Evolutionary conservation across 2,888 invertebrate species (phyloP), one percentile per base, ranked within the genome.

Genomic region (Piscicola geometra): DNA sequence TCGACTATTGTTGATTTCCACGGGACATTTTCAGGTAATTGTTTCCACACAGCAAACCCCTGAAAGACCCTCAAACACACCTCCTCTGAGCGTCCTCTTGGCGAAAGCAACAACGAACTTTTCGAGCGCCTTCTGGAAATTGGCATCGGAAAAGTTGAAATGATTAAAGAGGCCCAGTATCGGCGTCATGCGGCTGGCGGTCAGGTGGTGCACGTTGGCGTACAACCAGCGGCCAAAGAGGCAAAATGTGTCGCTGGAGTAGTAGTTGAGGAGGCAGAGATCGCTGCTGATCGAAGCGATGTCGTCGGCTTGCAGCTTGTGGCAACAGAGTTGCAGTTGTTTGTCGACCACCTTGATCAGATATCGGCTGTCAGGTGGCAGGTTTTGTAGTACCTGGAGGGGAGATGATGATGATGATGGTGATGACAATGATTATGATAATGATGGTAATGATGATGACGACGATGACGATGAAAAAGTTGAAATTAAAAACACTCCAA

Each of bases 41-140:
- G n/a, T n/a, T n/a, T n/a, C n/a, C n/a, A n/a, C n/a, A n/a, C n/a
- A n/a, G n/a, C n/a, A n/a, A n/a, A n/a, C n/a, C n/a, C n/a, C n/a
- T n/a, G n/a, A n/a, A n/a, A n/a, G n/a, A n/a, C n/a, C n/a, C n/a
- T n/a, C n/a, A n/a, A n/a, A n/a, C n/a, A n/a, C 60, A 30, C 33
- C 36, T 15, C 68, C 68, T 2, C 47, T 36, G 25, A 9, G 47
- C n/a, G 67, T 75, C 18, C 47, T 21, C 3, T 33, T 41, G 28
- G 67, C 15, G 21, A 47, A 89, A 0, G 87, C 85, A 81, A 87
- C 89, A 78, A 90, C 85, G 81, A 89, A 90, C 79, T 89, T 88
- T 82, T 89, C 89, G 41, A 91, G 82, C 36, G 89, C 88, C 79
- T 85, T 87, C 80, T 89, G 88, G 50, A 90, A 84, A 80, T 87